phyloP scores from a whole-genome alignment of 2,888 invertebrate genomes.

The Cheiracanthium punctorium region DNA sequence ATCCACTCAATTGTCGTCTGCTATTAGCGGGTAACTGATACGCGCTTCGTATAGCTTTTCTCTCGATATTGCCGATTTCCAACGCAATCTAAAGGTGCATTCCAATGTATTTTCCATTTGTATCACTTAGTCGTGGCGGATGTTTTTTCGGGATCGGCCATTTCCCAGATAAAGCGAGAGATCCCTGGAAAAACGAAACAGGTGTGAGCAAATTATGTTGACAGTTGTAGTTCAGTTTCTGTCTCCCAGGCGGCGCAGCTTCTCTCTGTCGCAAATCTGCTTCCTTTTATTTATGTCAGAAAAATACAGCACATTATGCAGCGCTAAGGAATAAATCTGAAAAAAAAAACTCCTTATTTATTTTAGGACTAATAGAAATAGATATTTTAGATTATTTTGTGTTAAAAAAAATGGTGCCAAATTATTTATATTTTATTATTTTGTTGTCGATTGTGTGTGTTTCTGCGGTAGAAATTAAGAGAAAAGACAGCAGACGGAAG shows the following conservation, averaged over 20 bases:
- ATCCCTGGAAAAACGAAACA: slow-evolving; percentile 26
- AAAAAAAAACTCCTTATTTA: no score
- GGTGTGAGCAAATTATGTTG: slow-evolving; percentile 41
- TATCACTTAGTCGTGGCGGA: background rate
- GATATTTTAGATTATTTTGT: background rate
- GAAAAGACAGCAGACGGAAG: slow-evolving; percentile 35
- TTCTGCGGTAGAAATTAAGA: slow-evolving; percentile 11
- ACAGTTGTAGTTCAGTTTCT: slow-evolving; percentile 29
- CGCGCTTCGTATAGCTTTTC: background rate
- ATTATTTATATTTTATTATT: slow-evolving; percentile 17
- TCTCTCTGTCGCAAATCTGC: background rate
- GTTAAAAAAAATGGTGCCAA: slow-evolving; percentile 1
- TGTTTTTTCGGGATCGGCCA: background rate
- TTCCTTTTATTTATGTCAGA: background rate
- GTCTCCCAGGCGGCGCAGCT: slow-evolving; percentile 27
- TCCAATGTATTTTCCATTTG: background rate
- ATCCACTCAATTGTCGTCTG: slow-evolving; percentile 9
- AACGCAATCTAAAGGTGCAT: background rate
- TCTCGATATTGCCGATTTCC: background rate
- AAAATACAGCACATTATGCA: background rate
- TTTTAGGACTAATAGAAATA: no score
- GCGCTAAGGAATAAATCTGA: background rate
- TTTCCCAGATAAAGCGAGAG: background rate
- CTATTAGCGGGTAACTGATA: background rate
- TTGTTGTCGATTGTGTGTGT: slow-evolving; percentile 10